Evolutionary conservation across 2,113 vertebrate species (phyloP).

Genomic region (Cheilinus undulatus): DNA sequence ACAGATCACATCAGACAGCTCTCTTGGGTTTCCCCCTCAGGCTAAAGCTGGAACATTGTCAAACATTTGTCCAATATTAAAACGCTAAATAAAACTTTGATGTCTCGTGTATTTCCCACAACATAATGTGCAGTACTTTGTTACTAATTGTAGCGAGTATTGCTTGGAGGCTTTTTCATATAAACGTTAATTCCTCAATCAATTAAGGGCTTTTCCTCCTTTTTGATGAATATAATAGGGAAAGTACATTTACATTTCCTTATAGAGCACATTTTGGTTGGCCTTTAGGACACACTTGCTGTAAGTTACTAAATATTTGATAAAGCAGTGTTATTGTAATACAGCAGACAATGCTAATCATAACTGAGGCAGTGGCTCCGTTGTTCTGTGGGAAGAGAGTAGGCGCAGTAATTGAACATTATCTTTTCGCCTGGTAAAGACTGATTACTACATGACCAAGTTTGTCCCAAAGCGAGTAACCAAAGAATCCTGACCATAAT

Average conservation of each 20-base stretch:
- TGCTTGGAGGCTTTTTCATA: slow-evolving; percentile 47
- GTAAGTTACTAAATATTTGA: slow-evolving; percentile 45
- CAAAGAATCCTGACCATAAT: slow-evolving; percentile 52
- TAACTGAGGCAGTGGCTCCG: slow-evolving; percentile 6
- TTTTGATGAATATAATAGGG: slow-evolving; percentile 67
- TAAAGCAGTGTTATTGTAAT: slow-evolving; percentile 14
- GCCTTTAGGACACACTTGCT: slow-evolving; percentile 54
- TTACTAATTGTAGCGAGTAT: slow-evolving; percentile 28
- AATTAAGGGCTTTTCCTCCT: slow-evolving; percentile 54
- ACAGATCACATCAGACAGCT: slow-evolving; percentile 30
- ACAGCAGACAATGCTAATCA: slow-evolving; percentile 29
- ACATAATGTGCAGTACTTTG: slow-evolving; percentile 19
- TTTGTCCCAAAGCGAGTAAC: slow-evolving; percentile 39
- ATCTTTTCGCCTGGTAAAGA: slow-evolving; percentile 40
- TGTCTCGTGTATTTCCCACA: slow-evolving; percentile 42
- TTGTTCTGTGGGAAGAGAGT: slow-evolving; percentile 24
- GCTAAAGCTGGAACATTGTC: slow-evolving; percentile 41
- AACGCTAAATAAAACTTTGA: slow-evolving; percentile 55
- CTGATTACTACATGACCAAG: slow-evolving; percentile 36
- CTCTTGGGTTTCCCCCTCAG: slow-evolving; percentile 12
- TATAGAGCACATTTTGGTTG: slow-evolving; percentile 46
- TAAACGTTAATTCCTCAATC: slow-evolving; percentile 49
- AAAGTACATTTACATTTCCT: slow-evolving; percentile 64
- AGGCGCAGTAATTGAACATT: slow-evolving; percentile 31
- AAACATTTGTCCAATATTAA: slow-evolving; percentile 39